Percentiles rank a stretch among this genome's conserved stretches.
phyloP scores from a whole-genome alignment of 2,113 vertebrate species.

The Numenius arquata region DNA sequence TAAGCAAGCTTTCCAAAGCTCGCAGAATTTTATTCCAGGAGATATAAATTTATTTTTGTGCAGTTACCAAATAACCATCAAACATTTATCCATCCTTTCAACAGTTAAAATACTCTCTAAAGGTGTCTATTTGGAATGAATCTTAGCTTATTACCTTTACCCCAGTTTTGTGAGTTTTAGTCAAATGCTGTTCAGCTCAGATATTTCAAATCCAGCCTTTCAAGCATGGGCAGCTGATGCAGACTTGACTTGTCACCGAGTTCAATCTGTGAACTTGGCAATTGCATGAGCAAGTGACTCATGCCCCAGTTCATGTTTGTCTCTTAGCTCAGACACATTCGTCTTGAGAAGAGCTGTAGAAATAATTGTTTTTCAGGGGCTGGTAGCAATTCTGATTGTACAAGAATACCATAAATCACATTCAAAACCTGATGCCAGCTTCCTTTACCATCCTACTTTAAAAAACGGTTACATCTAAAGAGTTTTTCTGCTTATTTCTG shows the following conservation, averaged over 20 bases:
- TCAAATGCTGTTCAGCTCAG: not conserved
- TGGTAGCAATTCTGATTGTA: not conserved
- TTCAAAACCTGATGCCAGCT: not conserved
- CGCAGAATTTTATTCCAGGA: not conserved
- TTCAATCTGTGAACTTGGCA: constrained; percentile 33
- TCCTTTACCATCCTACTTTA: not conserved
- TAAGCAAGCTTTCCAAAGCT: not conserved
- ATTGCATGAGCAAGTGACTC: constrained; percentile 39
- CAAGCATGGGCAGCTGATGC: not conserved
- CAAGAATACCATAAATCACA: constrained; percentile 25
- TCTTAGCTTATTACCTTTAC: not conserved
- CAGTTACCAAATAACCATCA: not conserved
- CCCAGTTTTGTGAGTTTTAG: not conserved
- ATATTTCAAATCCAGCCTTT: not conserved
- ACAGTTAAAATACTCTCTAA: not conserved
- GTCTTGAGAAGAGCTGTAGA: constrained; percentile 25
- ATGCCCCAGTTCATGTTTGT: not conserved
- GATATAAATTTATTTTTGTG: not conserved
- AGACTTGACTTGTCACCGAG: not conserved
- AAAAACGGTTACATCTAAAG: not conserved
- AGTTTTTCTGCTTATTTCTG: constrained; percentile 7
- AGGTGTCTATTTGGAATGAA: not conserved
- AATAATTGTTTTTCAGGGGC: constrained; percentile 6
- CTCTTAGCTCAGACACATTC: constrained; percentile 42
- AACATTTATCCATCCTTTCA: not conserved